Base-by-base conservation (phyloP, 2,113 vertebrate genomes). In the Galeopterus variegatus region DNA sequence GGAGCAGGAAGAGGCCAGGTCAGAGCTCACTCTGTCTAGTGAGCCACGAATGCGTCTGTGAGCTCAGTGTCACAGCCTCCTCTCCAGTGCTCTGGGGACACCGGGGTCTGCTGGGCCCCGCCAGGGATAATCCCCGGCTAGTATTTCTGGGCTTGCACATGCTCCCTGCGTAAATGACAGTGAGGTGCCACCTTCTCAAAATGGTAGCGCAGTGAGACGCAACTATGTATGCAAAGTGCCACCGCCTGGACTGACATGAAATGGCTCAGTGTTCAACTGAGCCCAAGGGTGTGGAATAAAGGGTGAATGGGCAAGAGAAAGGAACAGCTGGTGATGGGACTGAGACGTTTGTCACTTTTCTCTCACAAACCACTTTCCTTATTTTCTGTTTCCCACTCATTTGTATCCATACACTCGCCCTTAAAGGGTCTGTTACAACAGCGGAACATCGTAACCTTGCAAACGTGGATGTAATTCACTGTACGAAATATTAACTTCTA, bases 101-200 rank as follows among this genome's bases (percentile, higher is more conserved):
- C 1, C 8, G 3, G 1, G 31, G 28, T 6, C 6, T 28, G 9
- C 58, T 15, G 6, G 58, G 36, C 41, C 31, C 28, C 7, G 0
- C 13, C 50, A 73, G 28, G 3, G 24, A 1, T 36, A 1, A 73
- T 64, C 56, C 56, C 21, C 11, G 4, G 8, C 52, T 56, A 23
- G 13, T 11, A 6, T 3, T 75, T 8, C 31, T 28, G 11, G 62
- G 73, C 36, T 72, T 24, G 21, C 36, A 12, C 0, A 0, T 11
- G 50, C 26, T 31, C 14, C 8, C 54, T 18, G 2, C 36, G n/a
- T 48, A 15, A 9, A 7, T 56, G 17, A 45, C 31, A 70, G 88
- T 14, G 5, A 18, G 69, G 24, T 2, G 31, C 6, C 77, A 64
- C 23, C 23, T 83, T 90, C 76, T 69, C 23, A 18, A 95, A 87